phyloP scores from a whole-genome alignment of 2,113 vertebrate species.

The Halichoerus grypus region DNA sequence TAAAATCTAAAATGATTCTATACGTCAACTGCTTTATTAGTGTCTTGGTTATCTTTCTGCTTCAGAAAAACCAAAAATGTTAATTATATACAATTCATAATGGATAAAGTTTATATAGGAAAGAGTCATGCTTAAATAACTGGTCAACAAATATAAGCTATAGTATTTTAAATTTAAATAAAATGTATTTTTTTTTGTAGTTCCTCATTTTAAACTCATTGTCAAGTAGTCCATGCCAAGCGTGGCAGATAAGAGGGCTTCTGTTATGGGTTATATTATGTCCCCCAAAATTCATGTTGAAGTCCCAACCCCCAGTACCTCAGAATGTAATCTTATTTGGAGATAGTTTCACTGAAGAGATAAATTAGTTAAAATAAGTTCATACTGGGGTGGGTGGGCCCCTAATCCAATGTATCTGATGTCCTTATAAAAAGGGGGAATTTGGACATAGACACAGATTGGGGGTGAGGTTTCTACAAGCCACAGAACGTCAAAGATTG shows the following conservation, averaged over 20 bases:
- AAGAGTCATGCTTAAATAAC: neutral
- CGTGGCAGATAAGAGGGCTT: neutral
- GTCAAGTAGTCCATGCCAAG: neutral
- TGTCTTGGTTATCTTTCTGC: neutral
- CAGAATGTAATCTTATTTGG: neutral
- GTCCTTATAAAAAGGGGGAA: neutral
- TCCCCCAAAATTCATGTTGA: neutral
- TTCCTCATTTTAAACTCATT: neutral
- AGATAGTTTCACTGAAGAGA: neutral
- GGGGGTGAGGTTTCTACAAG: neutral
- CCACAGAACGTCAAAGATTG: neutral
- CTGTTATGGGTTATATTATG: neutral
- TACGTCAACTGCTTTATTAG: neutral
- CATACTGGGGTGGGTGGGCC: neutral
- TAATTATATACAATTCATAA: neutral
- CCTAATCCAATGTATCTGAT: neutral
- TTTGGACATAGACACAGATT: neutral
- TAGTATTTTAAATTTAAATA: neutral
- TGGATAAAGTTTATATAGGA: neutral
- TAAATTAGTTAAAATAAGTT: neutral
- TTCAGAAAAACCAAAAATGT: neutral
- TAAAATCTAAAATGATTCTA: slow-evolving; percentile 5
- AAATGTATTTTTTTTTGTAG: neutral
- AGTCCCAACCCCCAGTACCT: neutral
- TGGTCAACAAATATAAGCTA: neutral